Conservation (phyloP, 2,888 invertebrate genomes). For the Zhengitettix transpicula region DNA sequence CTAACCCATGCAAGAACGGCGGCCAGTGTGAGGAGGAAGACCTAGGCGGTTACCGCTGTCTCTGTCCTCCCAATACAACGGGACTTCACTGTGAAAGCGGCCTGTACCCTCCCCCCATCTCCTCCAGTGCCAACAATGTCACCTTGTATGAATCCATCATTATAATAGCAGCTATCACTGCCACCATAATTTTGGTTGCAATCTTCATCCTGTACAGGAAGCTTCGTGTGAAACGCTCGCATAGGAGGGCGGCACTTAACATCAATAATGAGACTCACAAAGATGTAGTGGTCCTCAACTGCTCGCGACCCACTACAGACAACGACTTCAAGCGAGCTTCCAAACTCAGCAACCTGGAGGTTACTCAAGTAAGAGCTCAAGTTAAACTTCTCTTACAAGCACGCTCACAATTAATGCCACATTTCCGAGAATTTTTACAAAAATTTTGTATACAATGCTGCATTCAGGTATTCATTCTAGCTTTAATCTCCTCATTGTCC, state of each 20-base stretch:
- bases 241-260: slow-evolving; percentile 28
- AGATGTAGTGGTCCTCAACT: slow-evolving; percentile 34
- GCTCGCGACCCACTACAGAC: slow-evolving; percentile 27
- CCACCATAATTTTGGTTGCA: slow-evolving; percentile 35
- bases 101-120: slow-evolving; percentile 33
- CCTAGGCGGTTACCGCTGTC: slow-evolving; percentile 29
- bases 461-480: too few relatives aligned
- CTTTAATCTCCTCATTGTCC: too few relatives aligned
- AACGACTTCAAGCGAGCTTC: slow-evolving; percentile 47
- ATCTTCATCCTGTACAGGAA: slow-evolving; percentile 31
- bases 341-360: slow-evolving; percentile 72
- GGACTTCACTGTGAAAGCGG: slow-evolving; percentile 19
- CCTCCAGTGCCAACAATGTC: slow-evolving; percentile 39
- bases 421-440: too few relatives aligned
- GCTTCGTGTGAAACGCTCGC: slow-evolving; percentile 27
- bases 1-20: slow-evolving; percentile 72
- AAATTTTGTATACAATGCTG: too few relatives aligned
- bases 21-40: slow-evolving; percentile 82
- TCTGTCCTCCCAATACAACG: slow-evolving; percentile 27
- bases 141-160: slow-evolving; percentile 44
- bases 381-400: not conserved
- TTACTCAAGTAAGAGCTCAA: slow-evolving; percentile 33
- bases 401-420: too few relatives aligned
- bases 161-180: slow-evolving; percentile 33
- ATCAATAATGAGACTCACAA: slow-evolving; percentile 37